Evolutionary conservation across 2,888 invertebrate species (phyloP).

Genomic region (Macrophya annulata): DNA sequence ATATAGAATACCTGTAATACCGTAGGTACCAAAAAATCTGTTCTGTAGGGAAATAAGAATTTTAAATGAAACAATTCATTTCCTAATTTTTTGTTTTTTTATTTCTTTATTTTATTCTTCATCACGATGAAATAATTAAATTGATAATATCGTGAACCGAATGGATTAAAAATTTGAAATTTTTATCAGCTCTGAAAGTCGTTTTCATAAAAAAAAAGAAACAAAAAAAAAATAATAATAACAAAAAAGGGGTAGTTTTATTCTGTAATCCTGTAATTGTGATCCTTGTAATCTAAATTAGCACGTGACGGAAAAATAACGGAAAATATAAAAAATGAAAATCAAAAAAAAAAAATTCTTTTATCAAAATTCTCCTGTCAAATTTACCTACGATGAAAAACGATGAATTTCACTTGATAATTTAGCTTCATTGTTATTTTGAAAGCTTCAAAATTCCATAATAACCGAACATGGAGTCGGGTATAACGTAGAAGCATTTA

Average conservation of each 20-base stretch:
- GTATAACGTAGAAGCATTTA: not conserved
- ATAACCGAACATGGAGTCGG: not conserved
- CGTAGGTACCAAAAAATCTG: not conserved
- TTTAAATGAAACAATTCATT: not conserved
- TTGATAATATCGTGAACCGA: not conserved
- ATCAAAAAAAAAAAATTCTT: not conserved
- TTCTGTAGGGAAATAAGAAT: not conserved
- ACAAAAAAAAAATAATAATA: not conserved
- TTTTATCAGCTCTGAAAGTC: not conserved
- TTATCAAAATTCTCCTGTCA: not conserved
- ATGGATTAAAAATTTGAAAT: not conserved
- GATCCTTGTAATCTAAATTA: no score
- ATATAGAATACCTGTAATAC: no score
- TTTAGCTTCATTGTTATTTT: conserved; percentile 29
- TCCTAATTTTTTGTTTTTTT: not conserved
- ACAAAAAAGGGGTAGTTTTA: not conserved
- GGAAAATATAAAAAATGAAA: not conserved
- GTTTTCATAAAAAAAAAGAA: not conserved
- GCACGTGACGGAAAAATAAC: no score
- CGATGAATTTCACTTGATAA: conserved; percentile 1
- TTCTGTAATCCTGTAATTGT: no score
- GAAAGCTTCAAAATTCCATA: conserved; percentile 20
- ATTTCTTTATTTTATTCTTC: not conserved
- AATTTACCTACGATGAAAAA: not conserved
- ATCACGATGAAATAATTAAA: not conserved